Conservation (phyloP, 92 coral and sea anemone species). For the Micromussa lordhowensis region DNA sequence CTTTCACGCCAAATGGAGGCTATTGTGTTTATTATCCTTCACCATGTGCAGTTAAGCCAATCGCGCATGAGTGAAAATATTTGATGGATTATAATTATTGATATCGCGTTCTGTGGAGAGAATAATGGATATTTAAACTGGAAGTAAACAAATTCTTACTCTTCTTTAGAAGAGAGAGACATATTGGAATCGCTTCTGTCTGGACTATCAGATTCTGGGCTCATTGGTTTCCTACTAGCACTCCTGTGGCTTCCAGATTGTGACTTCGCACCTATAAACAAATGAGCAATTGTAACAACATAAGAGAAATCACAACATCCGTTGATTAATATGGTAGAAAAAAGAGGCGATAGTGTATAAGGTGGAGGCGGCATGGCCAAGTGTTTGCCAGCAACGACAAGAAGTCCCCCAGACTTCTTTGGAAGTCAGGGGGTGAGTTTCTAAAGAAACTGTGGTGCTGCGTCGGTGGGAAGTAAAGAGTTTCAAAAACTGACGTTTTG, state of each 20-base stretch:
- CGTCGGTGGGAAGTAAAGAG: no score
- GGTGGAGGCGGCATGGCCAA: no score
- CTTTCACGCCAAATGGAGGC: no score
- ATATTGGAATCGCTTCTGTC: conserved; percentile 28
- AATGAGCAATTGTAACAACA: not conserved
- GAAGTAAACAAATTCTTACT: conserved; percentile 6
- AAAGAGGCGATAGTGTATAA: not conserved
- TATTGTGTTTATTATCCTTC: no score
- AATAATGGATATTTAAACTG: not conserved
- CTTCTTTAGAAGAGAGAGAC: conserved; percentile 31
- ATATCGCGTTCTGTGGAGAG: not conserved
- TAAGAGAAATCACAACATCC: not conserved
- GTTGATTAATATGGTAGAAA: no score
- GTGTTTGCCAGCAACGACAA: no score
- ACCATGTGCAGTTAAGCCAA: no score
- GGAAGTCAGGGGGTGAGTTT: no score
- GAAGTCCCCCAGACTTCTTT: no score
- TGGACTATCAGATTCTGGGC: conserved; percentile 1
- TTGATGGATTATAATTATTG: not conserved
- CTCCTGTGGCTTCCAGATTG: conserved; percentile 7
- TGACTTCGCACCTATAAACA: not conserved
- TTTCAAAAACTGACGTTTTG: no score
- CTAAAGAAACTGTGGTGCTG: no score
- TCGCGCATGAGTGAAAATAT: no score
- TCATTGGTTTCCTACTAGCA: not conserved